Evolutionary conservation across 2,888 invertebrate genomes (phyloP).

Genomic region (Toxonevra muliebris): DNA sequence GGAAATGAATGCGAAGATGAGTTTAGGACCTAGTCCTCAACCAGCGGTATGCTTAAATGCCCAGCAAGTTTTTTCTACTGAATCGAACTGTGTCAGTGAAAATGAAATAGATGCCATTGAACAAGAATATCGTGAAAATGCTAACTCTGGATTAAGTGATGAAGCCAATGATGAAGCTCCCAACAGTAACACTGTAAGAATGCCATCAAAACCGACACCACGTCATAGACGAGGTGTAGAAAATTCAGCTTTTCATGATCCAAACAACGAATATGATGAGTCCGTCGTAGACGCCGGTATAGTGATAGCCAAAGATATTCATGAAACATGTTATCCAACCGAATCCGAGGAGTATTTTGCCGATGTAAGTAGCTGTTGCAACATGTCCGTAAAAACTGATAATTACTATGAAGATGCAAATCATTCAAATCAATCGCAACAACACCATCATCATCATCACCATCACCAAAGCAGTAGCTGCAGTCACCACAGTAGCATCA

Average conservation of each 20-base stretch:
- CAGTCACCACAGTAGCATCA: constrained; percentile 40
- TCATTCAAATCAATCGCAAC: constrained; percentile 37
- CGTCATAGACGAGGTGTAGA: constrained; percentile 73
- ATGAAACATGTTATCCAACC: constrained; percentile 68
- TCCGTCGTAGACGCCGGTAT: constrained; percentile 21
- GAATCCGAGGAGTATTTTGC: constrained; percentile 89
- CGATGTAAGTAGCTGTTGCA: constrained; percentile 85
- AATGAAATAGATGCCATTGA: constrained; percentile 31
- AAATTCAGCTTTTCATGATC: constrained; percentile 78
- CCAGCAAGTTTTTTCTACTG: constrained; percentile 62
- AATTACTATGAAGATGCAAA: constrained; percentile 63
- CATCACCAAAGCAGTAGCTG: constrained; percentile 47
- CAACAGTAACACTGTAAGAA: constrained; percentile 27
- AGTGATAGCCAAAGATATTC: constrained; percentile 39
- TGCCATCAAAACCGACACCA: constrained; percentile 28
- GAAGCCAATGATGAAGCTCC: constrained; percentile 46
- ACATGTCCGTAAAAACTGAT: constrained; percentile 73
- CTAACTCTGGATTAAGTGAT: constrained; percentile 43
- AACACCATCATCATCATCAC: constrained; percentile 32
- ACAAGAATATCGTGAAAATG: constrained; percentile 58
- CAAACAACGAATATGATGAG: constrained; percentile 32
- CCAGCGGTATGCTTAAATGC: constrained; percentile 63
- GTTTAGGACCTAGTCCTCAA: constrained; percentile 58
- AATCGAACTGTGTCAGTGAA: constrained; percentile 3
- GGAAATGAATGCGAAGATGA: constrained; percentile 63